phyloP scores from a whole-genome alignment of 37 sponge, comb jelly and placozoan genomes.

The Lycopodina hypogea region DNA sequence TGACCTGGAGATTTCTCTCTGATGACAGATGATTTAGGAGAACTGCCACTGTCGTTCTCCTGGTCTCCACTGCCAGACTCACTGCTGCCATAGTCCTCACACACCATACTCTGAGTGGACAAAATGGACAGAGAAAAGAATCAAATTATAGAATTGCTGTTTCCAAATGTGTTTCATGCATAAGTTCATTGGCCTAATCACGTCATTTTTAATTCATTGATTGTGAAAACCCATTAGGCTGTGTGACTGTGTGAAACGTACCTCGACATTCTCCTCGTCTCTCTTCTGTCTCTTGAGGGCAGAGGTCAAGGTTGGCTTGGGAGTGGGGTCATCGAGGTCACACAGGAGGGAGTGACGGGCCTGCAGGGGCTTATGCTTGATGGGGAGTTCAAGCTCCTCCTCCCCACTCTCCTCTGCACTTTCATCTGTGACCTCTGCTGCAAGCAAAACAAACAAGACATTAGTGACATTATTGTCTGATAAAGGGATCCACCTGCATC shows the following conservation, averaged over 20 bases:
- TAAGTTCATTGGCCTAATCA: too few relatives aligned
- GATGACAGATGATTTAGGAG: constrained; percentile 21
- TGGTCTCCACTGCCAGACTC: constrained; percentile 31
- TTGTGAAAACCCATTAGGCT: too few relatives aligned
- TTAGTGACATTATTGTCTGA: too few relatives aligned
- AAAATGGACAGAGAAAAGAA: not conserved
- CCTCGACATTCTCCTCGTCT: constrained; percentile 19
- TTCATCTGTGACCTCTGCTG: constrained; percentile 22
- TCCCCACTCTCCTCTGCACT: constrained; percentile 29
- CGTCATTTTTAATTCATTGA: too few relatives aligned
- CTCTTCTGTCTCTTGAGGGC: constrained; percentile 32
- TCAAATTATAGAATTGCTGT: too few relatives aligned
- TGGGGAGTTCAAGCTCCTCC: not conserved
- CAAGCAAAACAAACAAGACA: too few relatives aligned
- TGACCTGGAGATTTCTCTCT: constrained; percentile 23
- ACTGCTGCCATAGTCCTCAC: constrained; percentile 45
- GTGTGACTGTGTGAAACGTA: too few relatives aligned
- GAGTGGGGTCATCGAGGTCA: constrained; percentile 17
- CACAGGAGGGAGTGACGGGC: constrained; percentile 34
- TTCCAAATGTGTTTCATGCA: too few relatives aligned
- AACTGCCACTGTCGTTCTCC: constrained; percentile 15
- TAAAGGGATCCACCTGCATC: too few relatives aligned
- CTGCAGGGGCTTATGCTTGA: constrained; percentile 44
- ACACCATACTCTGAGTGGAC: constrained; percentile 10
- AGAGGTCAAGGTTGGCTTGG: not conserved